These are phyloP conservation scores for Bimastos eiseni DNA, from an alignment of 2,888 invertebrate species.

Conservation along the genomic window DNA sequence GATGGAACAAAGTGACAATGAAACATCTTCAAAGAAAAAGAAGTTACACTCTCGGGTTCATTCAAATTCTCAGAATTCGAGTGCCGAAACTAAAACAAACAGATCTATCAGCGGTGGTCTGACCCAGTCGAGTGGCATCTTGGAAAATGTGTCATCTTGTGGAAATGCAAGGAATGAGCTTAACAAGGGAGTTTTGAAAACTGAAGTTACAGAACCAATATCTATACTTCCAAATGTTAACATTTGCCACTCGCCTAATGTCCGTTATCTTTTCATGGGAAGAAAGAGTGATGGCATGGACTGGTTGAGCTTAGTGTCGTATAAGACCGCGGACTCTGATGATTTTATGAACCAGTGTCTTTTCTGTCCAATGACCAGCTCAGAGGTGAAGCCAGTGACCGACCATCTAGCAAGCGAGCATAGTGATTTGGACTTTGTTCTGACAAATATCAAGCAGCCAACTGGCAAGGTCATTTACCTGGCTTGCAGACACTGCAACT, in stretches of 20 bases:
- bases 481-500: constrained; percentile 15
- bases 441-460: constrained; percentile 19
- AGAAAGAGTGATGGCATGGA: constrained; percentile 6
- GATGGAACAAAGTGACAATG: background rate
- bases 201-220: background rate
- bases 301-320: background rate
- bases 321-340: background rate
- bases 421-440: constrained; percentile 17
- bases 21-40: background rate
- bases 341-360: background rate
- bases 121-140: background rate
- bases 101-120: background rate
- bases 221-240: background rate
- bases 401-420: background rate
- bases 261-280: constrained; percentile 8
- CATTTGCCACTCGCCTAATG: background rate
- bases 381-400: background rate
- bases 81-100: background rate
- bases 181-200: background rate
- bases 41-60: background rate
- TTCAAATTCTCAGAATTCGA: background rate
- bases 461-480: background rate
- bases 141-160: background rate
- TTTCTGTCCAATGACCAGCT: constrained; percentile 24
- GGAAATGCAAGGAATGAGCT: background rate